Evolutionary conservation across 35 echinoderm and acorn worm genomes (phyloP).

Genomic region (Hemicentrotus pulcherrimus): DNA sequence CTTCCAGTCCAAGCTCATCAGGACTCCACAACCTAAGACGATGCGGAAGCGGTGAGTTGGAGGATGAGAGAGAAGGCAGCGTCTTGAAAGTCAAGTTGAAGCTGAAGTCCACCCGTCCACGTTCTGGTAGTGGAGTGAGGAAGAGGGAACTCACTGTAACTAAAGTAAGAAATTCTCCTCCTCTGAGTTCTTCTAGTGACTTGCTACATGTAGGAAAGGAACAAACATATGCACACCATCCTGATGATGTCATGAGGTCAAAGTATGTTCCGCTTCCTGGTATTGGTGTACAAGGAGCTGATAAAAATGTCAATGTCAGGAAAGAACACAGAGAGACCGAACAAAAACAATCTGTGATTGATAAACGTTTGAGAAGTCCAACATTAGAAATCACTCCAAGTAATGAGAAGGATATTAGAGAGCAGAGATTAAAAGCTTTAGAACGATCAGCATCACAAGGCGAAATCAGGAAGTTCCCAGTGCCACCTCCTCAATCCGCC

Average conservation of each 20-base stretch:
- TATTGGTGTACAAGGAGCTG: not conserved
- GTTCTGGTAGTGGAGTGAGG: not conserved
- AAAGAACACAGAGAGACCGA: not conserved
- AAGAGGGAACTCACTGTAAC: not conserved
- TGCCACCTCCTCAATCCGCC: not conserved
- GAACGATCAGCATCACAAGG: slow-evolving; percentile 16
- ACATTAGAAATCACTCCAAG: not conserved
- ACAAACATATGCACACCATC: not conserved
- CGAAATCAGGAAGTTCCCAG: not conserved
- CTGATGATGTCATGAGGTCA: not conserved
- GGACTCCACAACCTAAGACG: not conserved
- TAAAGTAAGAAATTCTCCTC: not conserved
- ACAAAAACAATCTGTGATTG: not conserved
- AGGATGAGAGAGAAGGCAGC: slow-evolving; percentile 39
- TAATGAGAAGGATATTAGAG: not conserved
- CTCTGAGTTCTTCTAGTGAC: not conserved
- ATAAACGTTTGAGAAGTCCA: not conserved
- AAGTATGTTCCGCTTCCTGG: slow-evolving; percentile 31
- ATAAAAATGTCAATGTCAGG: not conserved
- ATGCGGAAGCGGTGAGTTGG: not conserved
- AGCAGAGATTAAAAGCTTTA: slow-evolving; percentile 7
- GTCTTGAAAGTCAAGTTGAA: slow-evolving; percentile 43
- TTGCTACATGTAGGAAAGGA: not conserved
- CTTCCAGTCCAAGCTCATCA: not conserved
- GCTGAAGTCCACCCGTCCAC: not conserved